Evolutionary conservation across 2,797 vertebrate species (phyloP).

Genomic region (Danio tinwini): DNA sequence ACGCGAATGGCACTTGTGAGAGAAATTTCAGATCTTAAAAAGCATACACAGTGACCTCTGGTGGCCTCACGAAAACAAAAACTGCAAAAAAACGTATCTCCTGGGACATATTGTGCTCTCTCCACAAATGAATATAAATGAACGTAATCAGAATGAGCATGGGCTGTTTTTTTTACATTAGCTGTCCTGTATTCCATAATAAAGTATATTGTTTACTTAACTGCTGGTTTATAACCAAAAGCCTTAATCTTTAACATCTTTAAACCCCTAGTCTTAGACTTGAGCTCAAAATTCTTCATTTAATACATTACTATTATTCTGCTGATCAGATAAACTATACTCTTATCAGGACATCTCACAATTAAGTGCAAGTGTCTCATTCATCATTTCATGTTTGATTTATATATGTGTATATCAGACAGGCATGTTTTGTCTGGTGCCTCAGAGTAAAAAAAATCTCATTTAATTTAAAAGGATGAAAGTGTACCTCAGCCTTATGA

Average conservation of each 20-base stretch:
- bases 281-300: neutral
- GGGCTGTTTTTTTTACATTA: too few relatives aligned
- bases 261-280: neutral
- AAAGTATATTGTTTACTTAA: neutral
- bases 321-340: neutral
- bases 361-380: neutral
- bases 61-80: too few relatives aligned
- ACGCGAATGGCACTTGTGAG: too few relatives aligned
- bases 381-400: conserved; percentile 2
- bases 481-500: neutral
- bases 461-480: conserved; percentile 3
- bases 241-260: neutral
- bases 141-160: too few relatives aligned
- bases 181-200: too few relatives aligned
- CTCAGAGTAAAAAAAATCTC: neutral
- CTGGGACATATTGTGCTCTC: too few relatives aligned
- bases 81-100: too few relatives aligned
- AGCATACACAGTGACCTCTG: too few relatives aligned
- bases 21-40: too few relatives aligned
- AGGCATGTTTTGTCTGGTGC: neutral
- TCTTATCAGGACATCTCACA: conserved; percentile 8
- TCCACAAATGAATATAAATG: too few relatives aligned
- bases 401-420: neutral
- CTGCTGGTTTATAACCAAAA: neutral
- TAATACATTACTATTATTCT: neutral